Conservation (phyloP, 2,888 invertebrate species). For the Dolomedes plantarius region DNA sequence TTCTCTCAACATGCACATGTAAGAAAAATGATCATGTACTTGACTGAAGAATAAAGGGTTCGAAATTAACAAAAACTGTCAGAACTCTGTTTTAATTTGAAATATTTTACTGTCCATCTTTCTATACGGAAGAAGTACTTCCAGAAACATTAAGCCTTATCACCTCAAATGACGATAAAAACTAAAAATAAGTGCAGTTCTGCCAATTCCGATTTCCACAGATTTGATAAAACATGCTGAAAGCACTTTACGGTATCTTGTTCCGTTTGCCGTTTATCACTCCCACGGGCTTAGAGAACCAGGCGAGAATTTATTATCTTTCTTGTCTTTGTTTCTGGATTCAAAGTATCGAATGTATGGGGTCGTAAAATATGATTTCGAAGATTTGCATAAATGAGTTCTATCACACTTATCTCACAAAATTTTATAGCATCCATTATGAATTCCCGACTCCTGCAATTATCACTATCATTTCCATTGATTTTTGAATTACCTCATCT, state of each 20-base stretch:
- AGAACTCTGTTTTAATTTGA: too few relatives aligned
- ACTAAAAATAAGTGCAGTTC: neutral
- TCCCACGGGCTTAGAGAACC: neutral
- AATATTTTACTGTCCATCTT: too few relatives aligned
- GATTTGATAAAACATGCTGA: conserved; percentile 5
- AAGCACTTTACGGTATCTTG: neutral
- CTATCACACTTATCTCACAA: too few relatives aligned
- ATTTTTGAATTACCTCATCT: too few relatives aligned
- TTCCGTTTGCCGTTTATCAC: neutral
- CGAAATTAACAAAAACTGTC: too few relatives aligned
- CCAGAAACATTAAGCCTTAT: neutral
- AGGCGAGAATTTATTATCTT: neutral
- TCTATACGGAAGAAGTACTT: neutral
- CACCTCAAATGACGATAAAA: neutral
- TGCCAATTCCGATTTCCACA: neutral
- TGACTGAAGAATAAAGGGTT: too few relatives aligned
- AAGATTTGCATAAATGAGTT: neutral
- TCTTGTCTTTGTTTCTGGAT: neutral
- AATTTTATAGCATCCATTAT: neutral
- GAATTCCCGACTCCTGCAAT: too few relatives aligned
- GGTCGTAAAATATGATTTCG: neutral
- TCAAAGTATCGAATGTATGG: neutral
- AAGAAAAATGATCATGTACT: too few relatives aligned
- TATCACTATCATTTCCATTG: too few relatives aligned
- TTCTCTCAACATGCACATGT: too few relatives aligned